phyloP scores from a whole-genome alignment of 2,113 vertebrate genomes.

The Cryptotis parvus region DNA sequence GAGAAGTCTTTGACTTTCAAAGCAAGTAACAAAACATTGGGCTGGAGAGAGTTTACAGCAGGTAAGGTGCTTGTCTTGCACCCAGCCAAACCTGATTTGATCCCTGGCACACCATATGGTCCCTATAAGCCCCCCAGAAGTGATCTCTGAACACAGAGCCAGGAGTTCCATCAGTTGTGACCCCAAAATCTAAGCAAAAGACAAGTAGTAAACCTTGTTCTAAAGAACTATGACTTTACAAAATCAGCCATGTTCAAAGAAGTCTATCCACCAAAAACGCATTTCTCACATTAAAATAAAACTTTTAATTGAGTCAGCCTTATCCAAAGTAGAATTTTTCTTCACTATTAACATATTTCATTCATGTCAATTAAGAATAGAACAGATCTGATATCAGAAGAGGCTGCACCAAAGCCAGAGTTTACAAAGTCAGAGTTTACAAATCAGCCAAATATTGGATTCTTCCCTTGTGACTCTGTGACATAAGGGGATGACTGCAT shows the following conservation, averaged over 20 bases:
- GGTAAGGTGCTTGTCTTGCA: no score
- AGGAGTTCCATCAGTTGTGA: no score
- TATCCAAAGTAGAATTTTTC: neutral
- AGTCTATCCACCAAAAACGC: neutral
- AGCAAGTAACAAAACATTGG: no score
- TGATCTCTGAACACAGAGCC: no score
- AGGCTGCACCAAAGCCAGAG: neutral
- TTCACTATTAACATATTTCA: constrained; percentile 15
- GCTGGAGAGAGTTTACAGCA: no score
- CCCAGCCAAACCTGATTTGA: no score
- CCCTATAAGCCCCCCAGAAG: no score
- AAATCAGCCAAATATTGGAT: neutral
- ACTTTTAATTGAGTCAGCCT: constrained; percentile 11
- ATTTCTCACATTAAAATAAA: constrained; percentile 15
- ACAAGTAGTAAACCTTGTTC: neutral
- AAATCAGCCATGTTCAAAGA: constrained; percentile 3
- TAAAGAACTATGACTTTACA: neutral
- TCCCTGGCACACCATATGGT: no score
- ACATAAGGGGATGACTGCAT: neutral
- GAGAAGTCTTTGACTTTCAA: neutral
- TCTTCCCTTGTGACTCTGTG: neutral
- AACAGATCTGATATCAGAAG: constrained; percentile 46
- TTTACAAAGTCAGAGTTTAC: constrained; percentile 41
- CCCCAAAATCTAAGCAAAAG: no score
- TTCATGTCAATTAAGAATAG: constrained; percentile 22